These are phyloP conservation scores for Pollimyrus isidori DNA, from an alignment of 2,113 vertebrate genomes.

Conservation along the genomic window DNA sequence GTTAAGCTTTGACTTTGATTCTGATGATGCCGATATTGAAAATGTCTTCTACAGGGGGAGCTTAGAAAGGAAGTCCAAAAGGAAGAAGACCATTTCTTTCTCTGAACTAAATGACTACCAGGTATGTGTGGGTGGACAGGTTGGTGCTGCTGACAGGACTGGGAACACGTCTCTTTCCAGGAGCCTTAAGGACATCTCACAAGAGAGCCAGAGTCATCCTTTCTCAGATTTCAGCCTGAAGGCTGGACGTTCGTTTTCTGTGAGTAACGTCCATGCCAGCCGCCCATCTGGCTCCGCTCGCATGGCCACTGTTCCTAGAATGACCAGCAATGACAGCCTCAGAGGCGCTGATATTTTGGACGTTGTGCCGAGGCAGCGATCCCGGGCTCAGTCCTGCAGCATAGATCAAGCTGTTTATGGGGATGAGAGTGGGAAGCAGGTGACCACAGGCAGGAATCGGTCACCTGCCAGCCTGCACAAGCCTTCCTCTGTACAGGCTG, in stretches of 20 bases:
- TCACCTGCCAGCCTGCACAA: not conserved
- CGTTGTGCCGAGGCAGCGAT: constrained; percentile 54
- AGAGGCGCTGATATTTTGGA: not conserved
- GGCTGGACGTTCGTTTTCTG: constrained; percentile 60
- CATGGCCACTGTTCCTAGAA: constrained; percentile 24
- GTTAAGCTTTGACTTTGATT: not conserved
- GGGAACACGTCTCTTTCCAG: not conserved
- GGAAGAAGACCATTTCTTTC: constrained; percentile 9
- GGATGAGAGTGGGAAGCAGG: not conserved
- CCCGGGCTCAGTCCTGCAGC: constrained; percentile 32
- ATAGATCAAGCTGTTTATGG: constrained; percentile 19
- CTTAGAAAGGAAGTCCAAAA: not conserved
- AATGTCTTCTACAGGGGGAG: constrained; percentile 10
- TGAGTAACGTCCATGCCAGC: constrained; percentile 36
- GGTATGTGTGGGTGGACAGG: not conserved
- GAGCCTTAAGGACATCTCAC: not conserved
- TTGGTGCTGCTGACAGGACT: not conserved
- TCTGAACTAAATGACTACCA: not conserved
- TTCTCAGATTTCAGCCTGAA: constrained; percentile 20
- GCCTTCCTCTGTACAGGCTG: not conserved
- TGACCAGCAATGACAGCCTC: constrained; percentile 6
- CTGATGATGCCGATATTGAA: not conserved
- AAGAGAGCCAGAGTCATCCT: not conserved
- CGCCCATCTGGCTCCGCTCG: constrained; percentile 13
- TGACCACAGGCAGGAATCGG: not conserved